Conservation (phyloP, 2,797 vertebrate genomes). For the Brotula barbata region DNA sequence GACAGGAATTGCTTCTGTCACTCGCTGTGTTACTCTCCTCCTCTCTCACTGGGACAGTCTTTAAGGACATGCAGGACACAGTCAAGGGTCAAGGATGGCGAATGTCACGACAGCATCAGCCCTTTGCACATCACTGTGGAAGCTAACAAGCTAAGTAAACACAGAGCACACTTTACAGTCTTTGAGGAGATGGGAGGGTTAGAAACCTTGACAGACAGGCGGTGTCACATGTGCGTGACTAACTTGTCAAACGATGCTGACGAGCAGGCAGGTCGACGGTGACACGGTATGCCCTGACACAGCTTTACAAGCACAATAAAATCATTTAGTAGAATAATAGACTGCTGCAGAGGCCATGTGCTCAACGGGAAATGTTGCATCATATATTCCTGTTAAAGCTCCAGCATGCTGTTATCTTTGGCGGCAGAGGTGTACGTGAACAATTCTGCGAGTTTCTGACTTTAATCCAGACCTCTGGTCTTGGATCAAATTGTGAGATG, state of each 20-base stretch:
- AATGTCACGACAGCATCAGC: neutral
- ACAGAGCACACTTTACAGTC: constrained; percentile 2
- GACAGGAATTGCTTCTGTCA: neutral
- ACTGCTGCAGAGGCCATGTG: constrained; percentile 18
- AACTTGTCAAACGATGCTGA: neutral
- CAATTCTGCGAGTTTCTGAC: no score
- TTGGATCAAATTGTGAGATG: no score
- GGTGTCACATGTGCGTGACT: constrained; percentile 8
- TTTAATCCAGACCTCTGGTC: no score
- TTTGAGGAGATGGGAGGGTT: constrained; percentile 2
- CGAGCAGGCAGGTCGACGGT: neutral
- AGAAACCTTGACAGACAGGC: neutral
- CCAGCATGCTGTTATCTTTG: no score
- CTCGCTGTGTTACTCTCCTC: neutral
- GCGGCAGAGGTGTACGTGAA: no score
- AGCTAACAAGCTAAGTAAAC: constrained; percentile 26
- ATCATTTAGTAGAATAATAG: constrained; percentile 25
- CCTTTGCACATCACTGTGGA: constrained; percentile 9
- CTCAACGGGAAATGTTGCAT: constrained; percentile 11
- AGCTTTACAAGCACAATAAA: constrained; percentile 27
- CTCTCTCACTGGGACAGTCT: constrained; percentile 4
- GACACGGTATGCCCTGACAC: constrained; percentile 6
- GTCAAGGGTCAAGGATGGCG: neutral
- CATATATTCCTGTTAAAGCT: constrained; percentile 7
- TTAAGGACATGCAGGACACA: neutral